phyloP scores from a whole-genome alignment of 2,888 invertebrate genomes.

The Drosophila longiperda region DNA sequence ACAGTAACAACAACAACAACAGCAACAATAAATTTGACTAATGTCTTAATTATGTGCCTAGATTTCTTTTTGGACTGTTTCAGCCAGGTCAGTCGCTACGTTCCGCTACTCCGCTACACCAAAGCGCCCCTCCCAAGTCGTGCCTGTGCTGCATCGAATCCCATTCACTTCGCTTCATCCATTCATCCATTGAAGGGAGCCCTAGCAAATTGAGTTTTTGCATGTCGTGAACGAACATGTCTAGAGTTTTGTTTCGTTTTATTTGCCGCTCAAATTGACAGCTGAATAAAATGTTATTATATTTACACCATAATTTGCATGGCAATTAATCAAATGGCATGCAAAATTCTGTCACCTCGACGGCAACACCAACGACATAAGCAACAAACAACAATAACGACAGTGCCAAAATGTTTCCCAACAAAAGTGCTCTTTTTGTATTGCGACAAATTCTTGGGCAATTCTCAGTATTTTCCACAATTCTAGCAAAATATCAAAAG shows the following conservation, averaged over 20 bases:
- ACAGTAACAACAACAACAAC: constrained; percentile 25
- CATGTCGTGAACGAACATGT: constrained; percentile 71
- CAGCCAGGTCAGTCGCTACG: constrained; percentile 40
- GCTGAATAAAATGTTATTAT: constrained; percentile 83
- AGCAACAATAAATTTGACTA: constrained; percentile 66
- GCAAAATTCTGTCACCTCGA: constrained; percentile 68
- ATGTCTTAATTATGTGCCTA: constrained; percentile 79
- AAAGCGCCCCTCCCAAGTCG: constrained; percentile 43
- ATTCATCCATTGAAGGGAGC: constrained; percentile 61
- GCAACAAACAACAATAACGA: constrained; percentile 32
- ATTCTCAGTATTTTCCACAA: constrained; percentile 54
- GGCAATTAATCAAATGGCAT: constrained; percentile 82
- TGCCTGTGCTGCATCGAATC: constrained; percentile 75
- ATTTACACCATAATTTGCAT: constrained; percentile 82
- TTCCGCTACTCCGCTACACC: constrained; percentile 27
- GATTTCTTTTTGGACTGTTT: constrained; percentile 54
- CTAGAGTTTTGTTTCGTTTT: constrained; percentile 60
- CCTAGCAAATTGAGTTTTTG: constrained; percentile 77
- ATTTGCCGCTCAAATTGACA: constrained; percentile 73
- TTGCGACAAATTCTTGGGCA: constrained; percentile 67
- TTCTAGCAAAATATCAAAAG: constrained; percentile 59
- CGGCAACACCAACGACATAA: constrained; percentile 27
- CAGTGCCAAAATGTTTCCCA: constrained; percentile 55
- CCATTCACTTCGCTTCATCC: constrained; percentile 81
- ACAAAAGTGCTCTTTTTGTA: constrained; percentile 31